Conservation (phyloP, 1,140 invertebrate species). For the Hermetia illucens region DNA sequence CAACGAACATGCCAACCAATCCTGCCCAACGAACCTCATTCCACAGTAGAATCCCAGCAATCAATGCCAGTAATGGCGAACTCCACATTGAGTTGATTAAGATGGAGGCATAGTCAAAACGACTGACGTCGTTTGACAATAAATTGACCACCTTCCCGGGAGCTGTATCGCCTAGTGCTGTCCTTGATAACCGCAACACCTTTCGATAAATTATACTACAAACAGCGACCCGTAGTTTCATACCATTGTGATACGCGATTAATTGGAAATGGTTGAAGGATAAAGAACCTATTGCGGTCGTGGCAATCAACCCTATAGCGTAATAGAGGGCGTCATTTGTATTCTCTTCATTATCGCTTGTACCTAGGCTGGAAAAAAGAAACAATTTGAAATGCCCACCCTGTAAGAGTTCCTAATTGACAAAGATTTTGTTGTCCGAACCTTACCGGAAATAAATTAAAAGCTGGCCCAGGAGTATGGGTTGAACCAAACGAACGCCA, state of each 20-base stretch:
- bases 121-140: no score
- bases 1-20: slow-evolving; percentile 49
- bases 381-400: no score
- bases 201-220: slow-evolving; percentile 48
- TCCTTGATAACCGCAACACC: no score
- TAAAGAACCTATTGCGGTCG: slow-evolving; percentile 33
- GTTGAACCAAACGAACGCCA: not conserved
- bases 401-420: slow-evolving; percentile 24
- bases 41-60: slow-evolving; percentile 49
- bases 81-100: slow-evolving; percentile 48
- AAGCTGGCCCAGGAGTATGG: slow-evolving; percentile 3
- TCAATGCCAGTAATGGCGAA: slow-evolving; percentile 46
- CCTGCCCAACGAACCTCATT: slow-evolving; percentile 45
- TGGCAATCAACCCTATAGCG: slow-evolving; percentile 35
- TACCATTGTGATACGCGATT: slow-evolving; percentile 40
- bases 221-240: slow-evolving; percentile 41
- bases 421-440: no score
- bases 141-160: no score
- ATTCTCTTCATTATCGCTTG: no score
- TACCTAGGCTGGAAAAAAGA: no score
- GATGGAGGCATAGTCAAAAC: slow-evolving; percentile 50
- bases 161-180: no score
- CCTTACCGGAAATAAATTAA: slow-evolving; percentile 8
- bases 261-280: no score
- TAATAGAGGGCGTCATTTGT: slow-evolving; percentile 38